phyloP scores from a whole-genome alignment of 2,113 vertebrate species.

The Crotalus viridis region DNA sequence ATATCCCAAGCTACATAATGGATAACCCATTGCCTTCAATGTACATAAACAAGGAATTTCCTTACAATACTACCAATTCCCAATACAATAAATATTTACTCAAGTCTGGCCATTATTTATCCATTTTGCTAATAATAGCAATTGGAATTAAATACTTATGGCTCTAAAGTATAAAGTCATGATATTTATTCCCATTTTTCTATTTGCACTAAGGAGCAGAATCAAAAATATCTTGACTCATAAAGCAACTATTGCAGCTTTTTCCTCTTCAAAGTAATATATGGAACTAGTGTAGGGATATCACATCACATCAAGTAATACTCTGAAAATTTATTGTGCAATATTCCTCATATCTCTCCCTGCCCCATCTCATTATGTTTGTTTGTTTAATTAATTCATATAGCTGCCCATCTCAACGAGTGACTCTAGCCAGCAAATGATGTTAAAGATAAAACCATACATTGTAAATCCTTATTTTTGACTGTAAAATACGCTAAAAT shows the following conservation, averaged over 20 bases:
- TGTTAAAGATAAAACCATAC: background rate
- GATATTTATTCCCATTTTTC: constrained; percentile 29
- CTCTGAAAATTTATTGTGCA: constrained; percentile 26
- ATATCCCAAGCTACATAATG: constrained; percentile 34
- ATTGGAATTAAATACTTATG: background rate
- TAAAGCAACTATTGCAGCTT: constrained; percentile 38
- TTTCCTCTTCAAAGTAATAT: constrained; percentile 42
- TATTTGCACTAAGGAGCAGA: constrained; percentile 39
- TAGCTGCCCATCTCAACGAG: background rate
- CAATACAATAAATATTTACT: constrained; percentile 3
- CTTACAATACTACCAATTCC: background rate
- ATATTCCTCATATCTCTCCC: background rate
- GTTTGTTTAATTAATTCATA: background rate
- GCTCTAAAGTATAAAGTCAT: background rate
- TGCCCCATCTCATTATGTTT: constrained; percentile 10
- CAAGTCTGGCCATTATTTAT: background rate
- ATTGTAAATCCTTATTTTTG: background rate
- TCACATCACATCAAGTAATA: background rate
- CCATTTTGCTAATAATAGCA: background rate
- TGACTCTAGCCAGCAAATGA: background rate
- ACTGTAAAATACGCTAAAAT: background rate
- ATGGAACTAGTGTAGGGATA: constrained; percentile 7
- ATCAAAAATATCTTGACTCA: constrained; percentile 61
- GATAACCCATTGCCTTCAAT: constrained; percentile 37
- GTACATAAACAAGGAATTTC: constrained; percentile 29